Percentiles rank a stretch among this genome's conserved stretches.
Conservation (phyloP, 2,113 vertebrate species). For the Gnathonemus echidnorhynchus region DNA sequence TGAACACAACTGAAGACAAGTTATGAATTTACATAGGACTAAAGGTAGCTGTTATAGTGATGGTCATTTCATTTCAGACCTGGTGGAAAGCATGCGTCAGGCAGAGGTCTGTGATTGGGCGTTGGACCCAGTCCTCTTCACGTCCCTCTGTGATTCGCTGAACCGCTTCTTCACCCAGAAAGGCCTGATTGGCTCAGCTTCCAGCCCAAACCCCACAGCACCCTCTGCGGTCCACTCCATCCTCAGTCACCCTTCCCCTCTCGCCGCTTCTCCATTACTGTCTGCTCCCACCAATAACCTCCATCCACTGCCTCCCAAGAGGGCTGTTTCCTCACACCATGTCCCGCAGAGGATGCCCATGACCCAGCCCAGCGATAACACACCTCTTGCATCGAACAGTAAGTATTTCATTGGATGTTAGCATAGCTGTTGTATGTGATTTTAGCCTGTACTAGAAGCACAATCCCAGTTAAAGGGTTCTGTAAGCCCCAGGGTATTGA, state of each 20-base stretch:
- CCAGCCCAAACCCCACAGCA: conserved; percentile 44
- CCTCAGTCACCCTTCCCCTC: conserved; percentile 54
- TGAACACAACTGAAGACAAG: background rate
- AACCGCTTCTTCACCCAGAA: conserved; percentile 68
- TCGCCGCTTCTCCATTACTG: conserved; percentile 41
- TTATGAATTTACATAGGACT: background rate
- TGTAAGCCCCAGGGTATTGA: background rate
- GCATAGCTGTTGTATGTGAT: background rate
- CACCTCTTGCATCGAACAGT: conserved; percentile 44
- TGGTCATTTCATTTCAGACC: conserved; percentile 43
- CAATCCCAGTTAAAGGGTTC: background rate
- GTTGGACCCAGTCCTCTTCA: conserved; percentile 61
- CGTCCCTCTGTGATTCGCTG: conserved; percentile 66
- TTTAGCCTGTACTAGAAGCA: background rate
- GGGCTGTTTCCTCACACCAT: conserved; percentile 43
- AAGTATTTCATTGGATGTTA: conserved; percentile 19
- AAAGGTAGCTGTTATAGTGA: background rate
- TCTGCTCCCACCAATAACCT: conserved; percentile 32
- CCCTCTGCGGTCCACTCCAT: conserved; percentile 33
- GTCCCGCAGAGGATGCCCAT: conserved; percentile 41
- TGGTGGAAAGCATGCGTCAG: conserved; percentile 67
- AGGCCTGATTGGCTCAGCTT: conserved; percentile 54
- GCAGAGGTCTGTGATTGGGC: conserved; percentile 67
- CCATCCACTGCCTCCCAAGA: conserved; percentile 37
- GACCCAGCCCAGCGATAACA: conserved; percentile 34